Evolutionary conservation across 1,140 invertebrate species (phyloP).

Genomic region (Adelges cooleyi): DNA sequence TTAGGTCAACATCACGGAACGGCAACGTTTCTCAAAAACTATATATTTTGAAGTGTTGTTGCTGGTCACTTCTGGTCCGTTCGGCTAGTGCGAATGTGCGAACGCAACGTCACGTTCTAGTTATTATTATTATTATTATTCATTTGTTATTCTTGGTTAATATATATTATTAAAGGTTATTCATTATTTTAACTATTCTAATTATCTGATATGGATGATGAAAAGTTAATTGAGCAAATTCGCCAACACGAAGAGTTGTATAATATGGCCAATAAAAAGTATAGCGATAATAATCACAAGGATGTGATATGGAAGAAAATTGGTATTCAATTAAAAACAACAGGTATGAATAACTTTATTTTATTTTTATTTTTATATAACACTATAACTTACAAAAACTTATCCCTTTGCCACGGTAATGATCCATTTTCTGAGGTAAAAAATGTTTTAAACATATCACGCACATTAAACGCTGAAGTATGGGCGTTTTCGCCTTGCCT

Average conservation of each 20-base stretch:
- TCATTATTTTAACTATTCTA: not conserved
- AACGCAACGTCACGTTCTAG: not conserved
- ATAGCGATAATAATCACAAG: not conserved
- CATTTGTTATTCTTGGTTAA: not conserved
- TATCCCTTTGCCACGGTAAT: conserved; percentile 3
- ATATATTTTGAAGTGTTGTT: not conserved
- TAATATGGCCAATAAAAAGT: not conserved
- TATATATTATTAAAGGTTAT: not conserved
- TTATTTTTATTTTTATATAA: not conserved
- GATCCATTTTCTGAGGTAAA: not conserved
- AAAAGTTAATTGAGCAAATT: not conserved
- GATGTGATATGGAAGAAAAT: not conserved
- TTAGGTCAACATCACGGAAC: not conserved
- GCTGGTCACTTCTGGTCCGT: not conserved
- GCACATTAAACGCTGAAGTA: not conserved
- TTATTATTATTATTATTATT: not conserved
- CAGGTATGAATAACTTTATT: not conserved
- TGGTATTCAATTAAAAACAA: not conserved
- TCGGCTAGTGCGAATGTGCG: no score
- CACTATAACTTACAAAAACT: not conserved
- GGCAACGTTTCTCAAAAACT: not conserved
- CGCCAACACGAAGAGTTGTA: not conserved
- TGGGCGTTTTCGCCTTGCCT: not conserved
- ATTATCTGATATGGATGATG: not conserved
- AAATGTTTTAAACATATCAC: not conserved